Conservation (phyloP, 2,113 vertebrate species). For the Tetrao urogallus region DNA sequence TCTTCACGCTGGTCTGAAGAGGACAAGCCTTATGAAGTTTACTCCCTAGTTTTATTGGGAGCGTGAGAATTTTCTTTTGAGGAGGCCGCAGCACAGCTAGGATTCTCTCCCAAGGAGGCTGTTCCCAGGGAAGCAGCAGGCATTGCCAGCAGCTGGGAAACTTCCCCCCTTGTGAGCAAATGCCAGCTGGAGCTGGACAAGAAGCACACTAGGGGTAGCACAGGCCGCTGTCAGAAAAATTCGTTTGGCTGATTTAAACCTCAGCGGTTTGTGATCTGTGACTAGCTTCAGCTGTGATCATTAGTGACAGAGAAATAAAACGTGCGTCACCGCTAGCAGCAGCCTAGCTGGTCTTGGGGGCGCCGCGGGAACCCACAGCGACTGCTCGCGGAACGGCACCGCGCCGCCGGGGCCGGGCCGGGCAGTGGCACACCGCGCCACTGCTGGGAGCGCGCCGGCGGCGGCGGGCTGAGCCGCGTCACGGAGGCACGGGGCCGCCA, state of each 20-base stretch:
- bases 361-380: not conserved
- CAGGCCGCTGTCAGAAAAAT: not conserved
- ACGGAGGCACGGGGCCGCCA: not conserved
- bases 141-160: not conserved
- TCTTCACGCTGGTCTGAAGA: not conserved
- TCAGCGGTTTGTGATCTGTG: not conserved
- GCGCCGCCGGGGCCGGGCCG: not conserved
- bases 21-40: not conserved
- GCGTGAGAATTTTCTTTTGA: not conserved
- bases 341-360: not conserved
- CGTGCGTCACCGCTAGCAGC: not conserved
- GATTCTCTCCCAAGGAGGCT: not conserved
- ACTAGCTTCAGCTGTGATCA: rapidly evolving
- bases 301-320: no score
- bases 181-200: not conserved
- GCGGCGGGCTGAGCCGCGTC: not conserved
- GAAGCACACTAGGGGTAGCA: rapidly evolving
- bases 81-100: not conserved
- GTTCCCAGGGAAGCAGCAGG: not conserved
- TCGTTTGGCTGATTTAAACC: not conserved
- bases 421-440: not conserved
- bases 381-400: not conserved
- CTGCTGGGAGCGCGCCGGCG: not conserved
- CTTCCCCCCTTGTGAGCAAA: rapidly evolving
- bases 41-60: not conserved